A percentile compares a stretch with the other conserved stretches of the same genome.
Conservation (phyloP, 30 jellyfish, hydroid and myxozoan species). For the Mastigias papua region DNA sequence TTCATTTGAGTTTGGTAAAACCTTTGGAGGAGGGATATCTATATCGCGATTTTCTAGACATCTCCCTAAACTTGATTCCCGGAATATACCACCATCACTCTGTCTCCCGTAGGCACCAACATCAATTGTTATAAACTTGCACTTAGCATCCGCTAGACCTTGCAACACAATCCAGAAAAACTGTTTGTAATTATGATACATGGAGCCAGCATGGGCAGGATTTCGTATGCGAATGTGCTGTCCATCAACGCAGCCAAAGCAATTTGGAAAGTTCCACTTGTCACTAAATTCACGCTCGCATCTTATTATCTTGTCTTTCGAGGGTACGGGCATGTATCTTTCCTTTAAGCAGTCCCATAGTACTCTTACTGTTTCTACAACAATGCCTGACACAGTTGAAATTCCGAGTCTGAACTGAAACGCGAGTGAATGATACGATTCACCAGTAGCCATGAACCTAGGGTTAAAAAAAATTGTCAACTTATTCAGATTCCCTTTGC, state of each 20-base stretch:
- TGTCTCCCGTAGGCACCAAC: conserved; percentile 50
- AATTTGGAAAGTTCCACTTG: conserved; percentile 17
- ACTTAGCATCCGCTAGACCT: conserved; percentile 46
- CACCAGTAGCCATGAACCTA: conserved; percentile 39
- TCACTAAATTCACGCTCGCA: not conserved
- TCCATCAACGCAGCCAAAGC: conserved; percentile 46
- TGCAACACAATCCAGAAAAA: conserved; percentile 29
- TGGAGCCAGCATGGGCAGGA: conserved; percentile 23
- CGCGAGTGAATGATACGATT: conserved; percentile 25
- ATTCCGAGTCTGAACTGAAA: conserved; percentile 16
- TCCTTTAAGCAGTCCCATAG: conserved; percentile 10
- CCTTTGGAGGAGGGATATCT: conserved; percentile 7
- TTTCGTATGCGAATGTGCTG: conserved; percentile 2
- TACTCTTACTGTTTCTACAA: conserved; percentile 1
- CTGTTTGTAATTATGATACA: conserved; percentile 24
- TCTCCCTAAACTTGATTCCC: conserved; percentile 8
- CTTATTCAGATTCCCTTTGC: too few relatives aligned
- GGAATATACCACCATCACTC: conserved; percentile 41
- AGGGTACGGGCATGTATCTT: conserved; percentile 18
- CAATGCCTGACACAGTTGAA: conserved; percentile 17
- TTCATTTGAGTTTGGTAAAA: conserved; percentile 2
- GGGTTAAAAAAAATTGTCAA: too few relatives aligned
- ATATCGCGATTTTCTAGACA: conserved; percentile 6
- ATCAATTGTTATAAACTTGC: conserved; percentile 24
- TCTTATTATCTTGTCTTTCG: not conserved